Evolutionary conservation across 2,113 vertebrate species (phyloP), one percentile per base, ranked within the genome.

Genomic region (Mesembrinibis cayennensis): DNA sequence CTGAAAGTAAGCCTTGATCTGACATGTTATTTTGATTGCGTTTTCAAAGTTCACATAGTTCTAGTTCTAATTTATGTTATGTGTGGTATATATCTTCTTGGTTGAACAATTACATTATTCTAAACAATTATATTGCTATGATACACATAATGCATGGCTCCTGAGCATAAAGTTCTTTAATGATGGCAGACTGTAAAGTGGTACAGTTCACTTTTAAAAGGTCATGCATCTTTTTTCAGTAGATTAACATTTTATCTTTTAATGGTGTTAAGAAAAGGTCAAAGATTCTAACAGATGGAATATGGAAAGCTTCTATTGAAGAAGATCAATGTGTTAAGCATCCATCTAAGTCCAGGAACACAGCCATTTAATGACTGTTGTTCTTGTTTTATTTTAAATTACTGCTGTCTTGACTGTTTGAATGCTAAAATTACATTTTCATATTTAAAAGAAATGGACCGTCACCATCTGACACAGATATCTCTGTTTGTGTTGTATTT

Each of bases 211-310:
- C 94, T 98, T 98, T 98, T 96, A 98, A 99, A 99, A 99, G 99
- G 99, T 99, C 98, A 98, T 89, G 94, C 95, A 97, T 98, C 98
- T 99, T 98, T 99, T 98, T 98, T 98, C 98, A 98, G 98, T 98
- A 98, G 97, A 98, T 98, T 98, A 97, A 98, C 97, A 98, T 98
- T 98, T 99, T 98, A 98, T 98, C 98, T 98, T 98, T 98, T 98
- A 98, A 99, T 98, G 98, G 97, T 98, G 98, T 98, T 98, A 96
- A 96, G 97, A 95, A 98, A 98, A 98, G 97, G 97, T 97, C 98
- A 98, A 96, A 97, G 98, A 98, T 98, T 98, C 98, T 97, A 98
- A 97, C 96, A 97, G 97, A 98, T 95, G 97, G 96, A 96, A 97
- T 98, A 98, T 97, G 87, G 96, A 96, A 97, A 96, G 96, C 93